phyloP scores from a whole-genome alignment of 2,797 vertebrate genomes.

The Falco columbarius region DNA sequence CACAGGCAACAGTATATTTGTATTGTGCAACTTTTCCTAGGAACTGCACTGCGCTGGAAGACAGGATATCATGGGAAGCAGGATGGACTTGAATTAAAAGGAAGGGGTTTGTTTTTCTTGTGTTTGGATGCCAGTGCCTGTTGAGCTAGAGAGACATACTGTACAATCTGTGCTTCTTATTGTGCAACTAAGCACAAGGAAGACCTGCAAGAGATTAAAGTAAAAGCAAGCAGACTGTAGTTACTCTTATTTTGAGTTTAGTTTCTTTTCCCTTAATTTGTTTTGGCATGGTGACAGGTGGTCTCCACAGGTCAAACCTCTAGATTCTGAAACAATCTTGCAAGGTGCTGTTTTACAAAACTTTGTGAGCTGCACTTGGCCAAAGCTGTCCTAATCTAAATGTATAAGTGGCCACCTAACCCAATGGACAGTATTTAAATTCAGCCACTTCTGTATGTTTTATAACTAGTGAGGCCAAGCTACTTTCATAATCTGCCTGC shows the following conservation, averaged over 20 bases:
- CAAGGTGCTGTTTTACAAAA: neutral
- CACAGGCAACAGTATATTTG: slow-evolving; percentile 23
- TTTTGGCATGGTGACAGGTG: neutral
- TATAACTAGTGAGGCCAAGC: neutral
- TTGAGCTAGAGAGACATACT: neutral
- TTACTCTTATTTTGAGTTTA: neutral
- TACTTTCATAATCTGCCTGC: neutral
- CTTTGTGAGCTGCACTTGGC: neutral
- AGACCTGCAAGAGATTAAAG: neutral
- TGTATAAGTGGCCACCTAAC: neutral
- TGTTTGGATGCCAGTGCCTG: neutral
- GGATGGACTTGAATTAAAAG: slow-evolving; percentile 37
- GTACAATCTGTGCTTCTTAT: neutral
- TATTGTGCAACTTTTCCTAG: slow-evolving; percentile 60
- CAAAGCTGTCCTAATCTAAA: neutral
- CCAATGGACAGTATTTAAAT: neutral
- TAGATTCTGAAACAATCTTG: neutral
- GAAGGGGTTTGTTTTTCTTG: slow-evolving; percentile 33
- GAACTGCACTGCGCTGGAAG: slow-evolving; percentile 34
- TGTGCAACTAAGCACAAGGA: neutral
- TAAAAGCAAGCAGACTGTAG: neutral
- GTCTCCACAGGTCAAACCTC: neutral
- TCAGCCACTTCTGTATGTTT: neutral
- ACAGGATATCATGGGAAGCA: slow-evolving; percentile 56
- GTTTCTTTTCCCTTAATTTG: neutral